Conservation (phyloP, 2,113 vertebrate genomes). For the Gallinago media region DNA sequence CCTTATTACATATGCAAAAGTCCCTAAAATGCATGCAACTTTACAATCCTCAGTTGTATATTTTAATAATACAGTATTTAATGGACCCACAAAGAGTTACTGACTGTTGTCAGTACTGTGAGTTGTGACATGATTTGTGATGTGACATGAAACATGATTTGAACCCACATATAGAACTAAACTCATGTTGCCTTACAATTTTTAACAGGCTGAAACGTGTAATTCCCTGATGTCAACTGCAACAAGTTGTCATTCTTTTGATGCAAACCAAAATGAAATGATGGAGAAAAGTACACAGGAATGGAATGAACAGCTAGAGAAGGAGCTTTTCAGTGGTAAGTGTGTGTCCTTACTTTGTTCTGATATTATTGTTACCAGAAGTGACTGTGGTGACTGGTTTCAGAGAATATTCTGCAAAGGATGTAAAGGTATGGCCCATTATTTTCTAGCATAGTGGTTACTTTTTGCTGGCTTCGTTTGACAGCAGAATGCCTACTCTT, state of each 20-base stretch:
- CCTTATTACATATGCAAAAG: background rate
- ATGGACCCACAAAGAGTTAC: background rate
- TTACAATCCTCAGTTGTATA: background rate
- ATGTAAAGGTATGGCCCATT: background rate
- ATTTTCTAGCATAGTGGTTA: background rate
- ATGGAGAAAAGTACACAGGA: conserved; percentile 56
- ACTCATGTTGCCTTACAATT: conserved; percentile 5
- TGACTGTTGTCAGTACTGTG: no score
- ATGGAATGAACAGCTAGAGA: conserved; percentile 74
- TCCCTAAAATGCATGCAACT: background rate
- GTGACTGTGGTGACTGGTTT: background rate
- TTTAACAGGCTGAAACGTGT: conserved; percentile 66
- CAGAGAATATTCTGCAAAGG: background rate
- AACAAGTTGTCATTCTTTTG: conserved; percentile 5
- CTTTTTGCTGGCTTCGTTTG: background rate
- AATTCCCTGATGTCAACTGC: conserved; percentile 31
- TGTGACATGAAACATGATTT: background rate
- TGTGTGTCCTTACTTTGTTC: background rate
- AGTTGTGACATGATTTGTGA: background rate
- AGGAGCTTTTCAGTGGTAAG: conserved; percentile 80
- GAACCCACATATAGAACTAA: background rate
- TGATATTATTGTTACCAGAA: background rate
- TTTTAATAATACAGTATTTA: background rate
- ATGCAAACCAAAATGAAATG: conserved; percentile 41
- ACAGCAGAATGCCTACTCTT: background rate